A percentile compares a stretch with the other conserved stretches of the same genome.
These are phyloP conservation scores for Eumeta japonica DNA, from an alignment of 1,140 invertebrate species.

Conservation along the genomic window DNA sequence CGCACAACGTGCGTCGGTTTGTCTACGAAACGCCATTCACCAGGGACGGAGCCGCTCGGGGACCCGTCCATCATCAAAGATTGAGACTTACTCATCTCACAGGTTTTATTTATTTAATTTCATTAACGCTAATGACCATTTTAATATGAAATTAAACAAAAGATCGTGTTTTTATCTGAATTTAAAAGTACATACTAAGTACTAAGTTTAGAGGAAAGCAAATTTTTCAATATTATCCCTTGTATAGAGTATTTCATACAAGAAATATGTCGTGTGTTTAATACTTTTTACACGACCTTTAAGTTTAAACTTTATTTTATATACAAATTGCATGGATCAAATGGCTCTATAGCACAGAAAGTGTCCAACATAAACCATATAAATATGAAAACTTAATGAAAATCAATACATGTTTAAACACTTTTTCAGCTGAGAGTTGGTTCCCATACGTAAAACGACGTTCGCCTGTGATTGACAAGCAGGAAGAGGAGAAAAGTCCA, in stretches of 20 bases:
- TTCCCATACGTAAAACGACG: conserved; percentile 93
- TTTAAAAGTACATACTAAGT: conserved; percentile 3
- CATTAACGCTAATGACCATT: not conserved
- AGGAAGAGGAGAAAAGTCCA: conserved; percentile 78
- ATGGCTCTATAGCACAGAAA: too few species aligned
- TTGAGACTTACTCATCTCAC: conserved; percentile 83
- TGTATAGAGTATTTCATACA: too few species aligned
- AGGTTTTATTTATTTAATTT: too few species aligned
- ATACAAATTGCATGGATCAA: too few species aligned
- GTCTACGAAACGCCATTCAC: conserved; percentile 95
- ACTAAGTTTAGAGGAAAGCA: too few species aligned
- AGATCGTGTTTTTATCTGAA: not conserved
- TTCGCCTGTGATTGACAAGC: conserved; percentile 71
- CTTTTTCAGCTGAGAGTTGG: conserved; percentile 68
- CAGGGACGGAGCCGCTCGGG: conserved; percentile 74
- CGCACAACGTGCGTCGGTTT: conserved; percentile 83
- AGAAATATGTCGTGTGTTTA: too few species aligned
- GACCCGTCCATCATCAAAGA: conserved; percentile 83
- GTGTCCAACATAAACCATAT: too few species aligned
- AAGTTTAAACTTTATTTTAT: too few species aligned
- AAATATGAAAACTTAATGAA: not conserved
- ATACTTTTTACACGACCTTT: too few species aligned
- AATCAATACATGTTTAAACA: conserved; percentile 7
- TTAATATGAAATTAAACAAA: conserved; percentile 17
- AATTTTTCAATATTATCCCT: too few species aligned